Conservation (phyloP, 2,888 invertebrate genomes). For the Sesia apiformis region DNA sequence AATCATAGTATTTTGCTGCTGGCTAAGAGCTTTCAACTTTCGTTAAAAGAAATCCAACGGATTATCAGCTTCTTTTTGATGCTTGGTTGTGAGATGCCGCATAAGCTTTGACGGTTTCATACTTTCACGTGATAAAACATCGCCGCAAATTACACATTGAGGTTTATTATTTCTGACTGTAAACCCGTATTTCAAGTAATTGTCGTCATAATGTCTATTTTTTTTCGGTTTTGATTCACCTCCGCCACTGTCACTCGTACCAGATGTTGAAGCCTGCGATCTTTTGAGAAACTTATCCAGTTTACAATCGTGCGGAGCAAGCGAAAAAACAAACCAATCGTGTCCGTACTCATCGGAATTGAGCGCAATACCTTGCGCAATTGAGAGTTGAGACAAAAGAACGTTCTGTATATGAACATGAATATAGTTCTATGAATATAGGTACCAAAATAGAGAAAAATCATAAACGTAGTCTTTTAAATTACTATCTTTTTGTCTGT, state of each 20-base stretch:
- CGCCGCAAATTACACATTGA: slow-evolving; percentile 1
- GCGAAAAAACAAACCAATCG: no score
- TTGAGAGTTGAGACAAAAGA: no score
- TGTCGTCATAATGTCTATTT: slow-evolving; percentile 8
- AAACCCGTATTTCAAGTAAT: slow-evolving; percentile 8
- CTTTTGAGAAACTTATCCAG: slow-evolving; percentile 9
- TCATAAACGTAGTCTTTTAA: no score
- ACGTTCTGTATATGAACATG: no score
- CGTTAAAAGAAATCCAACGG: slow-evolving; percentile 9
- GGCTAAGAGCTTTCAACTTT: slow-evolving; percentile 9
- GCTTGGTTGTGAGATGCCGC: slow-evolving; percentile 6
- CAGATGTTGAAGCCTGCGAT: slow-evolving; percentile 9
- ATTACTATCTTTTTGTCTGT: no score
- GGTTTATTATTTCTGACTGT: slow-evolving; percentile 8
- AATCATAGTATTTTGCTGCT: slow-evolving; percentile 2
- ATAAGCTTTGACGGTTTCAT: slow-evolving; percentile 2
- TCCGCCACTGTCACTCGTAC: not conserved
- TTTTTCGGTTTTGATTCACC: slow-evolving; percentile 3
- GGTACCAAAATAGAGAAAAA: no score
- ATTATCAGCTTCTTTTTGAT: slow-evolving; percentile 11
- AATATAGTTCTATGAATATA: no score
- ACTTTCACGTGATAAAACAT: not conserved
- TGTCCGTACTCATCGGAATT: no score
- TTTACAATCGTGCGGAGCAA: no score
- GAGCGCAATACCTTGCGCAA: no score